phyloP scores from a whole-genome alignment of 2,888 invertebrate genomes.

The Leucoma salicis region DNA sequence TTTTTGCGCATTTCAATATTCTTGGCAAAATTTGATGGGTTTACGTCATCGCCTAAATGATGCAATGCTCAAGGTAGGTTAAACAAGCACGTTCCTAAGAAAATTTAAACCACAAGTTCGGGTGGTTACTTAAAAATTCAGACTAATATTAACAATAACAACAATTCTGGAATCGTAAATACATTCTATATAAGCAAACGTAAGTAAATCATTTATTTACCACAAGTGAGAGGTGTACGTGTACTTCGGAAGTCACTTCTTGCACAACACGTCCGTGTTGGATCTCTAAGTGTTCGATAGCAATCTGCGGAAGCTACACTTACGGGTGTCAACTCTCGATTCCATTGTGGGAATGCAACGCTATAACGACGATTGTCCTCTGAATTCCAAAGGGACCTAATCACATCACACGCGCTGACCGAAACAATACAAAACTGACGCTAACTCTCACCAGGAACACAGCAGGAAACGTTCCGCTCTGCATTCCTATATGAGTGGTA shows the following conservation, averaged over 20 bases:
- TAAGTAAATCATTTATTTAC: not conserved
- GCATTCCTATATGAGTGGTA: slow-evolving; percentile 65
- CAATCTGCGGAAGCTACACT: slow-evolving; percentile 62
- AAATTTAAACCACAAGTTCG: slow-evolving; percentile 23
- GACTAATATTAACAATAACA: not conserved
- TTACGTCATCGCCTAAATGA: slow-evolving; percentile 25
- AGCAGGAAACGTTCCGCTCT: slow-evolving; percentile 78
- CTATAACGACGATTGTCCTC: slow-evolving; percentile 65
- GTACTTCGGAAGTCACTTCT: slow-evolving; percentile 54
- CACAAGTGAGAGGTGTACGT: no score
- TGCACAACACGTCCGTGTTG: slow-evolving; percentile 43
- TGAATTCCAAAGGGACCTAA: slow-evolving; percentile 61
- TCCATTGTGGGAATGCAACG: slow-evolving; percentile 63
- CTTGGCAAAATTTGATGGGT: slow-evolving; percentile 7
- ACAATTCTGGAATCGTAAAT: not conserved
- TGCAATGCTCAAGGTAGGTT: slow-evolving; percentile 25
- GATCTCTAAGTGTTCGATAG: slow-evolving; percentile 57
- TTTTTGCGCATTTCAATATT: slow-evolving; percentile 24
- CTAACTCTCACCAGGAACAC: slow-evolving; percentile 43
- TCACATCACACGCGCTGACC: slow-evolving; percentile 38
- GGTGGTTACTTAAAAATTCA: slow-evolving; percentile 1
- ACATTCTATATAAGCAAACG: not conserved
- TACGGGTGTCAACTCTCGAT: slow-evolving; percentile 65
- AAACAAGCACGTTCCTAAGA: slow-evolving; percentile 13
- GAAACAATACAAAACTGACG: slow-evolving; percentile 57